Base-by-base conservation (phyloP, 2,797 vertebrate genomes). In the Pempheris klunzingeri region DNA sequence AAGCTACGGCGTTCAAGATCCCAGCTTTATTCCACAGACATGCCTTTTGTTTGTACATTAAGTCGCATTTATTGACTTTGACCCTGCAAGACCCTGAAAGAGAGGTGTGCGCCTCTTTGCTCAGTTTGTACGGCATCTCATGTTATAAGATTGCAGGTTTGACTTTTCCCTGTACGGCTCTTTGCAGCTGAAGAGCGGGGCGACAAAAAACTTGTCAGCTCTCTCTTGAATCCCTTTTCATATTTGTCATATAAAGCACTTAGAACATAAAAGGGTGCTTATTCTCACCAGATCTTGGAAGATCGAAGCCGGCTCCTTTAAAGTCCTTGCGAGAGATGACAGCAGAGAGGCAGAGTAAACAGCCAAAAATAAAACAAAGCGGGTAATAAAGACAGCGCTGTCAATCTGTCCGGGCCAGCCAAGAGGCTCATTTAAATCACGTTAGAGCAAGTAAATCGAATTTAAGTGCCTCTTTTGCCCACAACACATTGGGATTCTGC, bases 331-430 rank as follows among this genome's bases (percentile, higher is more conserved):
- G 71, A 1, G 59, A 63, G 80, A 77, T 88, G 93, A 93, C 93
- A 91, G 91, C 76, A 26, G 61, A 88, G 88, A 87, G 44, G 87
- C 84, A 71, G 81, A 80, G 90, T 92, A 92, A 93, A 93, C 87
- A 93, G 87, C 91, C 91, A 89, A 91, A 93, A 93, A 94, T 93
- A 93, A 88, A 91, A 88, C 91, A 91, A 89, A 90, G 91, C 63
- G 70, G n/a, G 22, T 10, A 50, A 82, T 75, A 78, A 91, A 90
- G 91, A 91, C 85, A 47, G 79, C 12, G 66, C 88, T 92, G 92
- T 94, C 93, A 93, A 85, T 86, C 88, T 75, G 85, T 77, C 64
- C 63, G 7, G 39, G 57, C 1, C 60, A 86, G 86, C 87, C 82
- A 63, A 79, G 82, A 86, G 84, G 78, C 86, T 83, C 84, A 43